Evolutionary conservation across 2,888 invertebrate species (phyloP), one percentile per base, ranked within the genome.

Genomic region (Euplagia quadripunctaria): DNA sequence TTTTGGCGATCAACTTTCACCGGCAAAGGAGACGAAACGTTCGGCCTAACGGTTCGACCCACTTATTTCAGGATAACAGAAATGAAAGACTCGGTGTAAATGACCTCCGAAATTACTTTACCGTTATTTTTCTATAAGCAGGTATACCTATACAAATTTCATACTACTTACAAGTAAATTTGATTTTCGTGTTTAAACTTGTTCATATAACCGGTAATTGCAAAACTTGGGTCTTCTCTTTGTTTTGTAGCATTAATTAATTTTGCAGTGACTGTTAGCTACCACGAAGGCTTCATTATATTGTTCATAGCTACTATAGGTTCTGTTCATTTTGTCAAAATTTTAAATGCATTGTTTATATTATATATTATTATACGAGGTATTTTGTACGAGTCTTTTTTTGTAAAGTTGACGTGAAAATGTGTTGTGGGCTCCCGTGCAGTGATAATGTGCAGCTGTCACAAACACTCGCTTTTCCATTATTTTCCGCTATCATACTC

Each of bases 1-100:
- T n/a, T 73, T 74, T 75, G 74, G 71, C 70, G 73, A 69, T 64
- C 77, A 72, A 75, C 85, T 85, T 84, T 84, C 84, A 70, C 83
- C 17, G 78, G 77, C 78, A 71, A 82, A 77, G 77, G 80, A 85
- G 75, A 78, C 71, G 78, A 82, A 78, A 75, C 82, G 73, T 75
- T 79, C 82, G 76, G 79, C 79, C 72, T 88, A 88, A 88, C 89
- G 88, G 88, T 81, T 58, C 68, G 79, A 77, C 84, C 82, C 79
- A 81, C 78, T 78, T 85, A 49, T 71, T 77, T 74, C 75, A 85
- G 85, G 83, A 85, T 79, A 82, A 86, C 85, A 77, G 83, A 82
- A 79, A 80, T 72, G 65, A 78, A 75, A 74, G 31, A 66, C 69
- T 14, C 58, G 42, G 65, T 74, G 76, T 70, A 65, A 78, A 81